Conservation (phyloP, 2,888 invertebrate genomes). For the Rhingia campestris region DNA sequence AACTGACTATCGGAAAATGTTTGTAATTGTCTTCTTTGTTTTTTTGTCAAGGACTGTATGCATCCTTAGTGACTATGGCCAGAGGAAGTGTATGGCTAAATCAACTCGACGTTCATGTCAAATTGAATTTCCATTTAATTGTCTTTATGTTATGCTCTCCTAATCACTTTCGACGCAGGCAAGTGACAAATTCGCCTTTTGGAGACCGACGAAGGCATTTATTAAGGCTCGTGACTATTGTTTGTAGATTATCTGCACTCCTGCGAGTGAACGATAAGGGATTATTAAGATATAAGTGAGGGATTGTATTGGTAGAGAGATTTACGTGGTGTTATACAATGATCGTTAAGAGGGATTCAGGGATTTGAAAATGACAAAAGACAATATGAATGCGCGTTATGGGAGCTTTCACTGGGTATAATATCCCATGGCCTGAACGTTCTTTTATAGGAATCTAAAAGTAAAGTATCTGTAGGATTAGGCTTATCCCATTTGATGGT, state of each 20-base stretch:
- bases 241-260: constrained; percentile 46
- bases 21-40: constrained; percentile 17
- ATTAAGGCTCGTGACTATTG: constrained; percentile 29
- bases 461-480: no score
- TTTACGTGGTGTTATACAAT: background rate
- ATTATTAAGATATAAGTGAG: constrained; percentile 16
- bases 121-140: constrained; percentile 73
- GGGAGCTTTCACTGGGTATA: no score
- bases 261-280: constrained; percentile 43
- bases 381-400: no score
- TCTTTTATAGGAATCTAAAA: no score
- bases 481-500: no score
- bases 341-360: no score
- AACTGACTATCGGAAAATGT: constrained; percentile 35
- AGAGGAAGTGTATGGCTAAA: constrained; percentile 44
- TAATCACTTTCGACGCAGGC: constrained; percentile 63
- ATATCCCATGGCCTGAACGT: no score
- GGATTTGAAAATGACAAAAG: no score
- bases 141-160: constrained; percentile 69
- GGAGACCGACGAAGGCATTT: constrained; percentile 29
- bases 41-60: background rate
- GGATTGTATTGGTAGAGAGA: background rate
- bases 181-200: constrained; percentile 53
- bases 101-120: constrained; percentile 68
- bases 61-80: constrained; percentile 27